A percentile compares a stretch with the other conserved stretches of the same genome.
These are phyloP conservation scores for Lordiphosa stackelbergi DNA, from an alignment of 1,140 invertebrate genomes.

Conservation along the genomic window DNA sequence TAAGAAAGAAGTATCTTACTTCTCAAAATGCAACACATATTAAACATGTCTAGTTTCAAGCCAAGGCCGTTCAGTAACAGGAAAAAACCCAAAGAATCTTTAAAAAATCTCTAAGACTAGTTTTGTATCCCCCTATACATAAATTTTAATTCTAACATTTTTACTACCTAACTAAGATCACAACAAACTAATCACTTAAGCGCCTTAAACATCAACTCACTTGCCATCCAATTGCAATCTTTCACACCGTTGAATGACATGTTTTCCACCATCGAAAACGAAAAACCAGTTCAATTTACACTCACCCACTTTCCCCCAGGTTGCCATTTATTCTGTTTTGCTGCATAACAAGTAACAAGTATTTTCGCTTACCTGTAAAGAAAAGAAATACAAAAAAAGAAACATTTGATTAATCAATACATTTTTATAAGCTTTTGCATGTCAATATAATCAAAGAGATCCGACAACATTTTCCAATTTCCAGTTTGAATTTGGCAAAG, in stretches of 20 bases:
- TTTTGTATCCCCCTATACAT: no score
- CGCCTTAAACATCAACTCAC: neutral
- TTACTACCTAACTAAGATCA: no score
- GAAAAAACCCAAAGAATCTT: no score
- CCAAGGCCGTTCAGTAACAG: no score
- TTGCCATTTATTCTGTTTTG: neutral
- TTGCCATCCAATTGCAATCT: neutral
- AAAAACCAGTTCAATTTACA: constrained; percentile 2
- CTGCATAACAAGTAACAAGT: constrained; percentile 22
- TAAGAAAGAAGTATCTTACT: no score
- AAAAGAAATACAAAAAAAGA: constrained; percentile 24
- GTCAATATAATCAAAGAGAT: constrained; percentile 15
- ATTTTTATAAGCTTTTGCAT: constrained; percentile 25
- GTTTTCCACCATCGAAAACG: neutral
- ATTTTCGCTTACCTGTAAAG: constrained; percentile 63
- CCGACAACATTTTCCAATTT: constrained; percentile 15
- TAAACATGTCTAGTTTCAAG: no score
- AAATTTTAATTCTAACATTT: no score
- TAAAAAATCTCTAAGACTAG: no score
- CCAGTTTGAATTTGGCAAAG: constrained; percentile 15
- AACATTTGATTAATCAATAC: constrained; percentile 59
- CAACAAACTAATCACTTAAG: no score
- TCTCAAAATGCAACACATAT: no score
- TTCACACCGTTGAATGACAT: neutral
- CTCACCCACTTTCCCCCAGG: constrained; percentile 9